Base-by-base conservation (phyloP, 2,797 vertebrate genomes). In the Halcyon leucocephala region DNA sequence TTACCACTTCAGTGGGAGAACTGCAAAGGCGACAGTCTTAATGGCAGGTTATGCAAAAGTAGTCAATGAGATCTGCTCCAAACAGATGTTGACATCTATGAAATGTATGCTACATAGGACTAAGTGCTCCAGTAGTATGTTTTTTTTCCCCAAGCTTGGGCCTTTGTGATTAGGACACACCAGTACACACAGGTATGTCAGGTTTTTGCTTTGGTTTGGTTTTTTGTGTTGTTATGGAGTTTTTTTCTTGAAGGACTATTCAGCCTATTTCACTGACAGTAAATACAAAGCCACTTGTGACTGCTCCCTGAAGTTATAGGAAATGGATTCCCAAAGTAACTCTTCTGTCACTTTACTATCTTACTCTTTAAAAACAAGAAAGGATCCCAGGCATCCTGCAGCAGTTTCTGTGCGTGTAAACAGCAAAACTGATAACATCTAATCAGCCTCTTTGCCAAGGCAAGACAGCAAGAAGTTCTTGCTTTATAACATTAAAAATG, bases 401-500 rank as follows among this genome's bases (percentile, higher is more conserved):
- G 82, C 91, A 96, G 88, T 93, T 94, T 97, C 92, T 95, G 71
- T 96, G 57, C 55, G n/a, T 93, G 82, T 95, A 95, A 96, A 96
- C 86, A 92, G 72, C 61, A 91, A 82, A 95, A 81, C 86, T 89
- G 97, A 97, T 97, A 96, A 87, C 65, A 97, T 97, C 97, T 97
- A 93, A 96, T 95, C 94, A 84, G 52, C 44, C 41, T 94, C 92
- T 90, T 87, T 96, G 93, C 94, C 95, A 96, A 93, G 94, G 78
- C 93, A 95, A 96, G 95, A 93, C 80, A 90, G 93, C 95, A 91
- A 96, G 93, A 95, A 97, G 82, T 96, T 97, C 92, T 96, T 95
- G 94, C 92, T 95, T 95, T 97, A 97, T 95, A 97, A 92, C 87
- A 96, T 96, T 91, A 96, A 96, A 97, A 95, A 93, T 82, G 93